Percentiles rank a stretch among this genome's conserved stretches.
Conservation (phyloP, 2,797 vertebrate genomes). For the Epinephelus awoara region DNA sequence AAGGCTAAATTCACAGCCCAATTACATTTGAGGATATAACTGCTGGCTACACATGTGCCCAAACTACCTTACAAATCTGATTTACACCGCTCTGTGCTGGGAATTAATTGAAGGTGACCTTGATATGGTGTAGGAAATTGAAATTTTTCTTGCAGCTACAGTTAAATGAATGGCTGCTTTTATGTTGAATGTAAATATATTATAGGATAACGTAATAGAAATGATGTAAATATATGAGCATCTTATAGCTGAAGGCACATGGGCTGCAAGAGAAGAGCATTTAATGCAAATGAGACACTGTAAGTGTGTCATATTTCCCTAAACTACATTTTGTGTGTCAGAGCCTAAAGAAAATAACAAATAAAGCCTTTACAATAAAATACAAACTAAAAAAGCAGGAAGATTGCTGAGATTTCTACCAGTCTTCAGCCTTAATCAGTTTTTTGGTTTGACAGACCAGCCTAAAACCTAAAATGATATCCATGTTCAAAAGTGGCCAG, state of each 20-base stretch:
- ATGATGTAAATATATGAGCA: not conserved
- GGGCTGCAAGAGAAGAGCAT: not conserved
- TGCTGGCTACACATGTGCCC: constrained; percentile 39
- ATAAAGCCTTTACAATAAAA: not conserved
- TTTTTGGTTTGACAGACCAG: not conserved
- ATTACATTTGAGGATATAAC: constrained; percentile 61
- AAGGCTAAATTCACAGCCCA: constrained; percentile 53
- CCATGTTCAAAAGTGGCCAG: not conserved
- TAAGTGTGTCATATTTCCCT: constrained; percentile 1
- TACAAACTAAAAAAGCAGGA: not conserved
- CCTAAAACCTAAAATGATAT: not conserved
- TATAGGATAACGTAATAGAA: not conserved
- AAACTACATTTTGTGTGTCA: not conserved
- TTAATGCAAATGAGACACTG: not conserved
- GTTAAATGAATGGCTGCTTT: constrained; percentile 14
- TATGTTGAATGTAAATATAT: constrained; percentile 12
- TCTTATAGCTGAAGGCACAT: not conserved
- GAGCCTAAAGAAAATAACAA: too few relatives aligned
- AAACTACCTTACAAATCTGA: constrained; percentile 47
- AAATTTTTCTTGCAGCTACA: constrained; percentile 11
- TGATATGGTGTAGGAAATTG: constrained; percentile 16
- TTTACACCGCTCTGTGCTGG: constrained; percentile 39
- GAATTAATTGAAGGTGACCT: constrained; percentile 43
- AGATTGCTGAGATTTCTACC: not conserved
- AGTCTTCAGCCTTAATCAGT: not conserved